A percentile compares a stretch with the other conserved stretches of the same genome.
phyloP scores from a whole-genome alignment of 1,140 invertebrate genomes.

The Drosophila kikkawai region DNA sequence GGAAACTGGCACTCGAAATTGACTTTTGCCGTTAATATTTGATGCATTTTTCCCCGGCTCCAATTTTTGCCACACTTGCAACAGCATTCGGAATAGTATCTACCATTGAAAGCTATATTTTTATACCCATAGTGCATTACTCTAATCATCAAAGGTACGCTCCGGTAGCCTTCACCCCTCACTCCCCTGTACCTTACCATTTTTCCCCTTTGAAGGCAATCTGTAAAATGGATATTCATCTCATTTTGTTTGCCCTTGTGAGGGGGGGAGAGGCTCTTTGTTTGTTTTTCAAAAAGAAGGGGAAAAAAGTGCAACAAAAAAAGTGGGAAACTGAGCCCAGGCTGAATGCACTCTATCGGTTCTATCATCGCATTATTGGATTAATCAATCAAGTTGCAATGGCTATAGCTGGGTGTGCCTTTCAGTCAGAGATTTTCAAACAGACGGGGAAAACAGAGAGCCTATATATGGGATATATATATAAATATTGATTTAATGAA shows the following conservation, averaged over 20 bases:
- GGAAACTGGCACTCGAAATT: conserved; percentile 51
- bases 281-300: conserved; percentile 13
- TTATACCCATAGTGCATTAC: conserved; percentile 69
- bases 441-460: too few relatives aligned
- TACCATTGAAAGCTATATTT: conserved; percentile 40
- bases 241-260: conserved; percentile 51
- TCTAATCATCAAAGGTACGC: conserved; percentile 68
- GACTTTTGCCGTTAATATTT: conserved; percentile 68
- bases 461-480: background rate
- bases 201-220: conserved; percentile 16
- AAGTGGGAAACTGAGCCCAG: background rate
- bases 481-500: background rate
- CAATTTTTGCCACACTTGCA: conserved; percentile 21
- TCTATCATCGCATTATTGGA: conserved; percentile 68
- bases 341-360: conserved; percentile 25
- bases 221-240: conserved; percentile 64
- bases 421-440: conserved; percentile 1
- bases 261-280: background rate
- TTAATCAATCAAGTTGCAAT: conserved; percentile 76
- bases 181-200: background rate
- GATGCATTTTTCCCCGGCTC: conserved; percentile 17
- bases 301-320: background rate
- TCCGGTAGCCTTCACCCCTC: background rate
- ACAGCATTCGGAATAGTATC: background rate
- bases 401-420: conserved; percentile 22